phyloP scores from a whole-genome alignment of 2,113 vertebrate species.

The Globicephala melas region DNA sequence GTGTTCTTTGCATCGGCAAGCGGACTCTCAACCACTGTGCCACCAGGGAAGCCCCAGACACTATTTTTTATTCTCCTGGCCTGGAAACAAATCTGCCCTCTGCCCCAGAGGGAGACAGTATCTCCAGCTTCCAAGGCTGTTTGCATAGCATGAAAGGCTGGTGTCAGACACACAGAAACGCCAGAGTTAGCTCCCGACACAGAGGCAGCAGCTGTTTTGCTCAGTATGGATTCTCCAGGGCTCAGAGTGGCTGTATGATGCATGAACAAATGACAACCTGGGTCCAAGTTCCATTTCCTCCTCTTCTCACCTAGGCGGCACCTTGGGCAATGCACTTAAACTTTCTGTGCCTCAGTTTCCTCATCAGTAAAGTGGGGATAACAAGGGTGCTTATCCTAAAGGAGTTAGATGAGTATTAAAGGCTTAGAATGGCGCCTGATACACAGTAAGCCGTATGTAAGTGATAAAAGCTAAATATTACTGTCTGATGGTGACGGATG shows the following conservation, averaged over 20 bases:
- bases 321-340: background rate
- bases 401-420: background rate
- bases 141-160: background rate
- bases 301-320: background rate
- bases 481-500: background rate
- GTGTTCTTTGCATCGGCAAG: too few species aligned
- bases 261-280: background rate
- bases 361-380: background rate
- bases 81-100: background rate
- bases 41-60: too few species aligned
- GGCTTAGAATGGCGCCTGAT: background rate
- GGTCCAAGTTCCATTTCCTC: background rate
- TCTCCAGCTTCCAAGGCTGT: background rate
- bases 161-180: background rate
- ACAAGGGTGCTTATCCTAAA: background rate
- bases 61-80: background rate
- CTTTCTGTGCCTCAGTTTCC: background rate
- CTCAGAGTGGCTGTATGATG: background rate
- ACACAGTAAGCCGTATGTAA: background rate
- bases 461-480: background rate
- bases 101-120: background rate
- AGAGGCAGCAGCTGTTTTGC: background rate
- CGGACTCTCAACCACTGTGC: too few species aligned
- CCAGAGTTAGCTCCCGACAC: background rate
- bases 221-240: background rate